A percentile compares a stretch with the other conserved stretches of the same genome.
phyloP scores from a whole-genome alignment of 2,797 vertebrate species.

The Chelonia mydas region DNA sequence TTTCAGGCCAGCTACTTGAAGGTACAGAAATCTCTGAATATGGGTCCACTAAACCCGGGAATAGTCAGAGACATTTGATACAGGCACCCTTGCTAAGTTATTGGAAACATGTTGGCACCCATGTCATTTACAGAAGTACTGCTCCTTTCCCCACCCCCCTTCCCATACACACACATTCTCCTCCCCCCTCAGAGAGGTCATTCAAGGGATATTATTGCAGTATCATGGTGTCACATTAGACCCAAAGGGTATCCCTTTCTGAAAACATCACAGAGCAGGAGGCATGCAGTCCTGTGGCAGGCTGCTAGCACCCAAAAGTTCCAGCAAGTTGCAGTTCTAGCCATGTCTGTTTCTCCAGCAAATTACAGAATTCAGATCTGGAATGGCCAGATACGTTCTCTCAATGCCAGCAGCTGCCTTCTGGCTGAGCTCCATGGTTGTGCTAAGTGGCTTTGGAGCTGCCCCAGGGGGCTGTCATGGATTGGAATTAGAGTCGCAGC shows the following conservation, averaged over 20 bases:
- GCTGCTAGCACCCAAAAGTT: not conserved
- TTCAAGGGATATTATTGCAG: not conserved
- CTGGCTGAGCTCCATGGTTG: conserved; percentile 60
- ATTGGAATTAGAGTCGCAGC: conserved; percentile 70
- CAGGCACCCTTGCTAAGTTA: not conserved
- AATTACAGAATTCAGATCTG: not conserved
- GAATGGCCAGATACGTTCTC: conserved; percentile 32
- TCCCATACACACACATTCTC: fast-evolving
- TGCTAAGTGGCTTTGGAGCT: conserved; percentile 76
- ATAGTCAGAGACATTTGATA: conserved; percentile 15
- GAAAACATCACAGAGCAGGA: fast-evolving
- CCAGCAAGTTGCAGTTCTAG: not conserved
- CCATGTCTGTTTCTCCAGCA: not conserved
- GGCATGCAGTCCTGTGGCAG: fast-evolving
- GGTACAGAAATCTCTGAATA: not conserved
- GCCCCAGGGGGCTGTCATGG: conserved; percentile 74
- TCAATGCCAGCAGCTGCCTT: conserved; percentile 42
- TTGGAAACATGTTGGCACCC: fast-evolving
- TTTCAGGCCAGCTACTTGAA: not conserved
- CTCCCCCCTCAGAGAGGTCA: not conserved
- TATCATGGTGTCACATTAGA: fast-evolving
- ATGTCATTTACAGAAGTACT: conserved; percentile 24
- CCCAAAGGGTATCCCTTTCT: not conserved
- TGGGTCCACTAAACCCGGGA: conserved; percentile 54
- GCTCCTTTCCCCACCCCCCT: fast-evolving